phyloP scores from a whole-genome alignment of 2,888 invertebrate genomes.

The Mycalesis mineus region DNA sequence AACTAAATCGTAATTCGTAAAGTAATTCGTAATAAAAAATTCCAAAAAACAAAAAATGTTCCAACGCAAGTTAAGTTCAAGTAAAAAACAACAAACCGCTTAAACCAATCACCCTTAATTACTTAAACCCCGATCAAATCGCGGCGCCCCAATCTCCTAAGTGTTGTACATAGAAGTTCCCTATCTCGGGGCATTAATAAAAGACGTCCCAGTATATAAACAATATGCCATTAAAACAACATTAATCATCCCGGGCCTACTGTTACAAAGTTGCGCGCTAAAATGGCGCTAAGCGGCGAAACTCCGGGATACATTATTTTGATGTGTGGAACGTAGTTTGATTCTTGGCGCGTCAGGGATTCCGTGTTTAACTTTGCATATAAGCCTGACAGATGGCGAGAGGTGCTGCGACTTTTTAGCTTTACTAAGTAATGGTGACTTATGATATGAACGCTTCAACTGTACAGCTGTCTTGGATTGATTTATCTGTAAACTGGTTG shows the following conservation, averaged over 20 bases:
- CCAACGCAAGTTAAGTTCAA: no score
- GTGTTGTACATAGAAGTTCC: conserved; percentile 17
- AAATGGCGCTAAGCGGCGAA: conserved; percentile 34
- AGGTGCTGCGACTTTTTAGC: not conserved
- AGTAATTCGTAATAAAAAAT: no score
- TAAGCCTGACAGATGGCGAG: conserved; percentile 19
- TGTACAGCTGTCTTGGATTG: no score
- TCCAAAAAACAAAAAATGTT: no score
- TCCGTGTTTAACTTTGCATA: conserved; percentile 13
- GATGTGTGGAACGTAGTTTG: conserved; percentile 6
- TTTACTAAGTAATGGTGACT: not conserved
- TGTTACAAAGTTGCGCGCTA: conserved; percentile 32
- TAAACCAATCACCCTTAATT: conserved; percentile 6
- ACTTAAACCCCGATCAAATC: conserved; percentile 2
- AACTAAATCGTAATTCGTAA: no score
- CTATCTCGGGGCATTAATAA: conserved; percentile 17
- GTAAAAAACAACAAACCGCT: not conserved
- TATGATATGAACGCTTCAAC: no score
- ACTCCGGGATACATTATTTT: conserved; percentile 24
- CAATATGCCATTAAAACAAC: conserved; percentile 56
- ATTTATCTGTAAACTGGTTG: no score
- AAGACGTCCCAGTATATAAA: conserved; percentile 34
- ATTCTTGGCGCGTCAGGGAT: conserved; percentile 17
- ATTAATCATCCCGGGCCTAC: conserved; percentile 49
- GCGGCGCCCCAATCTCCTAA: conserved; percentile 17